phyloP scores from a whole-genome alignment of 1,140 invertebrate genomes.

The Pogonomyrmex californicus region DNA sequence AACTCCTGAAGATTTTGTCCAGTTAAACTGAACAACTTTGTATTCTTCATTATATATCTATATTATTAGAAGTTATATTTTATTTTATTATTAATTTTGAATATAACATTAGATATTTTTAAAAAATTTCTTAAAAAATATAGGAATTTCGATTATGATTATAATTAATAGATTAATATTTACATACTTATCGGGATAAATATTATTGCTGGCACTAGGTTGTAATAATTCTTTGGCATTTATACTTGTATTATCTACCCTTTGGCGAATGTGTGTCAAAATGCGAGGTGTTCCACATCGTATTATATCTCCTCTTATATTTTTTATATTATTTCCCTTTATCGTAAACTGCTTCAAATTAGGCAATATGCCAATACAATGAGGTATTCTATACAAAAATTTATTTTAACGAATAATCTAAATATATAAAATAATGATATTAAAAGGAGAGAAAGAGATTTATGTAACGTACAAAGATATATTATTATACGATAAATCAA shows the following conservation, averaged over 20 bases:
- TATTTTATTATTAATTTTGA: slow-evolving; percentile 8
- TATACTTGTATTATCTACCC: slow-evolving; percentile 85
- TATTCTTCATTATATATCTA: slow-evolving; percentile 92
- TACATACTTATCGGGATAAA: slow-evolving; percentile 91
- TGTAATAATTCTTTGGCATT: slow-evolving; percentile 76
- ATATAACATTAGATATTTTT: neutral
- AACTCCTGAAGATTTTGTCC: slow-evolving; percentile 89
- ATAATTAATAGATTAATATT: slow-evolving; percentile 40
- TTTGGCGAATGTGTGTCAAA: slow-evolving; percentile 92
- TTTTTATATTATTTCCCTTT: slow-evolving; percentile 94
- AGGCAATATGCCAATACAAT: slow-evolving; percentile 91
- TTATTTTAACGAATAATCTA: slow-evolving; percentile 15
- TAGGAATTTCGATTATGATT: neutral
- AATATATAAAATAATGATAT: slow-evolving; percentile 19
- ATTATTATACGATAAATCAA: slow-evolving; percentile 95
- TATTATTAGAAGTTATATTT: slow-evolving; percentile 53
- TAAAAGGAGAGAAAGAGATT: slow-evolving; percentile 15
- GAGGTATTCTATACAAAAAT: slow-evolving; percentile 90
- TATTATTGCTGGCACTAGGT: slow-evolving; percentile 66
- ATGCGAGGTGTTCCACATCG: slow-evolving; percentile 93
- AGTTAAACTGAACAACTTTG: slow-evolving; percentile 90
- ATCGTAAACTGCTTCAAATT: slow-evolving; percentile 94
- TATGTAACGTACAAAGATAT: slow-evolving; percentile 88
- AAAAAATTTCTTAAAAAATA: neutral
- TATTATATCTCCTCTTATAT: slow-evolving; percentile 92